phyloP scores from a whole-genome alignment of 2,113 vertebrate species.

The Phoenicopterus ruber region DNA sequence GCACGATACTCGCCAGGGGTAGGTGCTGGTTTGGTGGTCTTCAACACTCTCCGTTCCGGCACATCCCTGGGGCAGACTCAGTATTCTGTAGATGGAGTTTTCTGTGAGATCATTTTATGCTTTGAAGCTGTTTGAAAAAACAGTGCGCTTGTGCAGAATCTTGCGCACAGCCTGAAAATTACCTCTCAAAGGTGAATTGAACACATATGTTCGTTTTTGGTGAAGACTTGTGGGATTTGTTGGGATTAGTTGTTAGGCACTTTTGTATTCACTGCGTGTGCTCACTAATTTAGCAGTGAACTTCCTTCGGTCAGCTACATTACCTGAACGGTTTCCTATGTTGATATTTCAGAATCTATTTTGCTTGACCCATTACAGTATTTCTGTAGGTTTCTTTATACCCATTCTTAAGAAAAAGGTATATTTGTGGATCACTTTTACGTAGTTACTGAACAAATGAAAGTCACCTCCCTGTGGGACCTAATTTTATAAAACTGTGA shows the following conservation, averaged over 20 bases:
- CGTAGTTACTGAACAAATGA: neutral
- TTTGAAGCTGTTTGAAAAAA: neutral
- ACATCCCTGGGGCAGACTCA: neutral
- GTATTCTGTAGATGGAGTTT: neutral
- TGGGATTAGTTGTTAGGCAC: neutral
- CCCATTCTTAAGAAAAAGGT: neutral
- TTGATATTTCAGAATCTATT: neutral
- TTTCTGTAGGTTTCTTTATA: conserved; percentile 3
- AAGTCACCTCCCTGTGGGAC: neutral
- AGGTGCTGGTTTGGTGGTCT: neutral
- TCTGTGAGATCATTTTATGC: neutral
- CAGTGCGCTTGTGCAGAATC: neutral
- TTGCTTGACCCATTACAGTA: neutral
- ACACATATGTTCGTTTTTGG: neutral
- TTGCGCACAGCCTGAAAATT: neutral
- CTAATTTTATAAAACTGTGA: neutral
- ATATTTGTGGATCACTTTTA: neutral
- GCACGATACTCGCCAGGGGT: no score
- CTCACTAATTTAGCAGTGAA: neutral
- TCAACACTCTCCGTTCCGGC: accelerated
- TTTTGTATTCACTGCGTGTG: neutral
- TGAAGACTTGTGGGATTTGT: neutral
- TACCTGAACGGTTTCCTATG: neutral
- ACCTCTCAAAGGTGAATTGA: neutral
- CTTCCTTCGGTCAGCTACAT: neutral